Evolutionary conservation across 2,797 vertebrate genomes (phyloP).

Genomic region (Eptatretus atami): DNA sequence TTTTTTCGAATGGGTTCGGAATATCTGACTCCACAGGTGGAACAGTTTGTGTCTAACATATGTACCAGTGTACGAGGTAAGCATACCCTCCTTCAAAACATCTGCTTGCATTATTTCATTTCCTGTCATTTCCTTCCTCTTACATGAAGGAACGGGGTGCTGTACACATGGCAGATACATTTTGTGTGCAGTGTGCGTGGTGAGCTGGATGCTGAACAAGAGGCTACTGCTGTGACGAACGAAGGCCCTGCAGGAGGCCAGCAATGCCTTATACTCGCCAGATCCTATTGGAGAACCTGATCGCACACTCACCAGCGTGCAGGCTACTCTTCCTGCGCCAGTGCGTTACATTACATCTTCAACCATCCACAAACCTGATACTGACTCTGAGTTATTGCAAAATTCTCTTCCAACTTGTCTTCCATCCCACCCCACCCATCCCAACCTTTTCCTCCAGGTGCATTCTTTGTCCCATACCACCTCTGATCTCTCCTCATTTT

Average conservation of each 20-base stretch:
- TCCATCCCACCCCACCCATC: no score
- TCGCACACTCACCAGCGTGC: conserved; percentile 67
- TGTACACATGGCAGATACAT: not conserved
- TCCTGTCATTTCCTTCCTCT: not conserved
- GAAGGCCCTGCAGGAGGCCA: conserved; percentile 51
- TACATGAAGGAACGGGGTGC: not conserved
- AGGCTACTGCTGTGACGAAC: conserved; percentile 71
- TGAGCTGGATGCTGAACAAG: conserved; percentile 68
- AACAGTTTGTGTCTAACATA: conserved; percentile 78
- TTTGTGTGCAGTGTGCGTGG: conserved; percentile 32
- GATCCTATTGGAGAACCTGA: conserved; percentile 63
- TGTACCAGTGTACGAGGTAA: conserved; percentile 89
- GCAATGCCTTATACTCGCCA: conserved; percentile 51
- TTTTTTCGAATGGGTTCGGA: conserved; percentile 96
- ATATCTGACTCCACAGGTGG: conserved; percentile 65
- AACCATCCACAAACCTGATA: no score
- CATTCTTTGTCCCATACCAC: no score
- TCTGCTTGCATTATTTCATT: not conserved
- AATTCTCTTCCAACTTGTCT: no score
- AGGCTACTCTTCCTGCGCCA: conserved; percentile 73
- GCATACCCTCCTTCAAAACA: conserved; percentile 9
- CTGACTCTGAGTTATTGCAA: no score
- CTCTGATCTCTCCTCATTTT: no score
- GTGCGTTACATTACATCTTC: conserved; percentile 17
- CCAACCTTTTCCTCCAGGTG: no score